Evolutionary conservation across 2,888 invertebrate species (phyloP), one percentile per base, ranked within the genome.

Genomic region (Drosophila mayaguana): DNA sequence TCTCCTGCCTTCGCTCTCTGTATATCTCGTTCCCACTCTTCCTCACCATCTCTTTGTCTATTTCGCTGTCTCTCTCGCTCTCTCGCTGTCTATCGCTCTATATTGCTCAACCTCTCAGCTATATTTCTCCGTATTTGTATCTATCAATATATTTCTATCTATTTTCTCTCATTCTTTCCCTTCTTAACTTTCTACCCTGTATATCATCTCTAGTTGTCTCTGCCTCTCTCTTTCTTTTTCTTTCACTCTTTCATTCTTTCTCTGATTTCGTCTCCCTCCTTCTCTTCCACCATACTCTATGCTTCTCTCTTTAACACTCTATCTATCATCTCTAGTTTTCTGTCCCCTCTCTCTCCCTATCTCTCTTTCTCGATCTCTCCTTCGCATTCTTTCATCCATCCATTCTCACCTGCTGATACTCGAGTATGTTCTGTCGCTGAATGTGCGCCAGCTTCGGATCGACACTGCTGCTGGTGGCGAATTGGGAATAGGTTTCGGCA

Each of bases 401-500:
- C 32, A 2, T 4, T 59, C 85, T 86, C 74, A 93, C 93, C 92
- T 93, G 93, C 81, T 93, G 93, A 85, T 93, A 93, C 80, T 93
- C 93, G 51, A 93, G 84, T 67, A 93, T 92, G 63, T 93, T 93
- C 73, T 92, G 93, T 2, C 92, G 91, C 74, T 92, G 92, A 66
- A 92, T 90, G 45, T 92, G 92, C 4, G 92, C 92, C 56, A 91
- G 78, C 69, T 91, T 91, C 4, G 91, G 91, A 75, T 92, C 92
- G 22, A 91, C 90, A 61, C 89, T 91, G 75, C 89, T 91, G 71
- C 91, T 90, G 50, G 92, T 84, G 45, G 92, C 91, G 61, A 92
- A 92, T 68, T 93, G 92, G n/a, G 92, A 92, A 74, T 92, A 92
- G 40, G 92, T 91, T 72, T 93, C 93, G 34, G 93, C 91, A 87